Evolutionary conservation across 2,888 invertebrate genomes (phyloP).

Genomic region (Drosophila maculinotata): DNA sequence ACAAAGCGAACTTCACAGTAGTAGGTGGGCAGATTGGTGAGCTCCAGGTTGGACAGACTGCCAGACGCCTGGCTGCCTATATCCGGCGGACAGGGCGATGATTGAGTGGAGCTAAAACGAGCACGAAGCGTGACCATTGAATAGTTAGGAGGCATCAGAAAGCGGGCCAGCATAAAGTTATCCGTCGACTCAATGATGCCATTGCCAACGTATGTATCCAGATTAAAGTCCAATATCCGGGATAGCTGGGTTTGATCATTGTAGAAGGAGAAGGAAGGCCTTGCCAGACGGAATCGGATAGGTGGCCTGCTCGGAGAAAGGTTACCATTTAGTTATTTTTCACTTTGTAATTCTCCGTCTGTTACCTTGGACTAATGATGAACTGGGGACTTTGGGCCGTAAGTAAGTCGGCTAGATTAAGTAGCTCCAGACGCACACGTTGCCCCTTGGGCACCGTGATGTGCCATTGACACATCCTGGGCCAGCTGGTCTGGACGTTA

Average conservation of each 20-base stretch:
- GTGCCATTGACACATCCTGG: constrained; percentile 88
- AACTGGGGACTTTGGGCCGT: rapidly evolving
- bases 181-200: constrained; percentile 87
- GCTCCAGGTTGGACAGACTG: constrained; percentile 35
- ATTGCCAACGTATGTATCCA: constrained; percentile 80
- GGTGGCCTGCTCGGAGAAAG: background rate
- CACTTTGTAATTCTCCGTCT: too few species aligned
- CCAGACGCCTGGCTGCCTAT: constrained; percentile 82
- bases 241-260: constrained; percentile 64
- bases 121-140: constrained; percentile 86
- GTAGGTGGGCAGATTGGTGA: constrained; percentile 38
- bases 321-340: too few species aligned
- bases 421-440: constrained; percentile 87
- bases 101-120: constrained; percentile 87
- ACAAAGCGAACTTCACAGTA: constrained; percentile 66
- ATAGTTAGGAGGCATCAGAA: constrained; percentile 65
- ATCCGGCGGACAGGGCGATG: constrained; percentile 86
- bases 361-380: constrained; percentile 12
- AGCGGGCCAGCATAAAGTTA: constrained; percentile 88
- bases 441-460: constrained; percentile 88
- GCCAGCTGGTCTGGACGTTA: background rate
- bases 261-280: constrained; percentile 51
- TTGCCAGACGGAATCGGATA: background rate
- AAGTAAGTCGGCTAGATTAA: constrained; percentile 85
- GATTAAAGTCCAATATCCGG: constrained; percentile 81